These are phyloP conservation scores for Strigops habroptila DNA, from an alignment of 2,113 vertebrate species.

Conservation along the genomic window DNA sequence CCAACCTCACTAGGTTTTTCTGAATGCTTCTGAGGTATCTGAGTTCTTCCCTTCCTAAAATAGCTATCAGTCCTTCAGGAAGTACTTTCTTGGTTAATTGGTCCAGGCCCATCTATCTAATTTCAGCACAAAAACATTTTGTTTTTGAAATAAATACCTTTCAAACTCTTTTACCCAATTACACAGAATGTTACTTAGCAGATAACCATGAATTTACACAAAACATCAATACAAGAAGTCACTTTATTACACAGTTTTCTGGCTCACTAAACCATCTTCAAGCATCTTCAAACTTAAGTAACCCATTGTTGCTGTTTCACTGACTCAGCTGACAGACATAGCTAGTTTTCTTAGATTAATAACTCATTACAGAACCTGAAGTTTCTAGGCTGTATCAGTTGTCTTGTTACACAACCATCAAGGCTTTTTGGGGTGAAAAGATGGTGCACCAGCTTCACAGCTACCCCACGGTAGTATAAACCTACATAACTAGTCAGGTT, in stretches of 20 bases:
- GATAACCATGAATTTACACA: not conserved
- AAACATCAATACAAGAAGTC: not conserved
- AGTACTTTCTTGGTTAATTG: not conserved
- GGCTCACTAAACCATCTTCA: not conserved
- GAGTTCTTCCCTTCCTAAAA: not conserved
- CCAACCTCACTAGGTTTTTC: not conserved
- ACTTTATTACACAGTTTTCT: not conserved
- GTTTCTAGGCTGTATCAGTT: not conserved
- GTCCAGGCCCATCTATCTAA: not conserved
- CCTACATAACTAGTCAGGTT: not conserved
- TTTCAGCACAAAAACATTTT: not conserved
- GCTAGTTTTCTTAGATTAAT: not conserved
- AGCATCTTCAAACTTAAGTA: not conserved
- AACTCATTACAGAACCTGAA: not conserved
- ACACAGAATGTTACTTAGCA: not conserved
- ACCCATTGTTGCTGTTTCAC: not conserved
- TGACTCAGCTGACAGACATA: not conserved
- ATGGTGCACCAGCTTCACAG: not conserved
- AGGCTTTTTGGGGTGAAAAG: fast-evolving
- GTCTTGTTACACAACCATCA: not conserved
- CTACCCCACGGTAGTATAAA: not conserved
- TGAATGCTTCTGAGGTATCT: not conserved
- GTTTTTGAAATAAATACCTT: not conserved
- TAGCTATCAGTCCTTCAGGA: not conserved
- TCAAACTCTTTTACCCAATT: not conserved